Base-by-base conservation (phyloP, 2,888 invertebrate species). In the Ferrisia virgata region DNA sequence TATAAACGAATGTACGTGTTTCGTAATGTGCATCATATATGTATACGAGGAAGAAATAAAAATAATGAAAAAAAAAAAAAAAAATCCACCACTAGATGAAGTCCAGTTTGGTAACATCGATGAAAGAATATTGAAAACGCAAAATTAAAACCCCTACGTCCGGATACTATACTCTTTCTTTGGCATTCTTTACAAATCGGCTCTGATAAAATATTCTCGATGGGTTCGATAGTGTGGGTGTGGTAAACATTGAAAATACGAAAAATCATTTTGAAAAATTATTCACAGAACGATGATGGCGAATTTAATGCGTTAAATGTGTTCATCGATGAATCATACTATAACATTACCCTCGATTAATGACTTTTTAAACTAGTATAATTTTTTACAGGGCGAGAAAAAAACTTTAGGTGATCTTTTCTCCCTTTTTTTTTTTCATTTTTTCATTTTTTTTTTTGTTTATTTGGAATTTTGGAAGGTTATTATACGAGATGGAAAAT, bases 321-420 rank as follows among this genome's bases (percentile, higher is more conserved):
- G 64, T 64, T 64, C 64, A 64, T 64, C 64, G 28, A 64, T 64
- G 64, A 64, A 64, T 64, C 64, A 64, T n/a, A n/a, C n/a, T n/a
- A n/a, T 64, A 64, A 64, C 64, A 28, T 28, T 28, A 64, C 64
- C 28, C 64, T 64, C 64, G 64, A 64, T 64, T 64, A 64, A 64
- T 64, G 64, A 64, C 64, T 64, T 64, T 64, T 64, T 64, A 64
- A 64, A 64, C 64, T 28, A 64, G 64, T 64, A n/a, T n/a, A 64
- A 64, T 64, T 64, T 64, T 64, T 64, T 64, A 28, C 9, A 15
- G 25, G 1, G 28, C 13, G 58, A 58, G n/a, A 58, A 64, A 64
- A 53, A 53, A 22, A 22, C 53, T 53, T 22, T 53, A 2, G n/a
- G 43, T n/a, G n/a, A n/a, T 43, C n/a, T 43, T 43, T 39, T 39